These are phyloP conservation scores for Bactericera cockerelli DNA, from an alignment of 1,140 invertebrate genomes.

Conservation along the genomic window DNA sequence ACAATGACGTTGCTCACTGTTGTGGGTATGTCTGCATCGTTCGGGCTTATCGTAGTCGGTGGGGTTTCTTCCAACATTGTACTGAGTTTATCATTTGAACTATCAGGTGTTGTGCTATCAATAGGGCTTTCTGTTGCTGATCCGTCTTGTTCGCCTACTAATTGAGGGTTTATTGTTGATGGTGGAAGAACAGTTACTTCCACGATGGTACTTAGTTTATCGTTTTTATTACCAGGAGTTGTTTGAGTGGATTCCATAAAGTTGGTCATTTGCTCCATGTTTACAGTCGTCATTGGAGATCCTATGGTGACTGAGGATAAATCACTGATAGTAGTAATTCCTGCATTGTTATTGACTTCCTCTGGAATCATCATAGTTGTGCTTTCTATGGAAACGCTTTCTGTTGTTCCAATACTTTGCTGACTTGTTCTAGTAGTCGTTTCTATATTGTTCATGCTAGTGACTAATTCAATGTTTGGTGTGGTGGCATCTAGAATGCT, in stretches of 20 bases:
- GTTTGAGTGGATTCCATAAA: not conserved
- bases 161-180: not conserved
- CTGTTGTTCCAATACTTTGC: no score
- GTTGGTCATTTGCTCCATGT: slow-evolving; percentile 1
- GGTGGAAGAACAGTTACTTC: not conserved
- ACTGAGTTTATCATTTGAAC: no score
- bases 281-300: slow-evolving; percentile 2
- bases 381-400: no score
- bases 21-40: no score
- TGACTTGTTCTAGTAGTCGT: no score
- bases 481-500: no score
- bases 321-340: not conserved
- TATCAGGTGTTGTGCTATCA: no score
- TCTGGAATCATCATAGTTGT: not conserved
- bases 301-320: not conserved
- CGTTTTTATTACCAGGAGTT: slow-evolving; percentile 5
- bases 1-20: no score
- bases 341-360: not conserved
- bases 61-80: no score
- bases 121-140: not conserved
- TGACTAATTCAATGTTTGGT: no score
- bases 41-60: no score
- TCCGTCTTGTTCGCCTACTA: not conserved
- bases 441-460: no score
- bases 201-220: not conserved